A percentile compares a stretch with the other conserved stretches of the same genome.
Conservation (phyloP, 2,113 vertebrate species). For the Macaca fascicularis region T2T-MFA8v1.1 NC_088378.1:91547501-91548000, state of each 20-base stretch:
- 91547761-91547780: neutral
- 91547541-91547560: neutral
- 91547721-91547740: conserved; percentile 35
- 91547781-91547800: neutral
- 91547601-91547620: neutral
- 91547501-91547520: neutral
- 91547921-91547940: neutral
- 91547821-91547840: neutral
- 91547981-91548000: neutral
- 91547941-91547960: neutral
- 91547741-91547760: neutral
- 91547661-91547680: neutral
- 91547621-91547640: neutral
- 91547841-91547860: neutral
- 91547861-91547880: neutral
- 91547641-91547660: neutral
- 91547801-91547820: neutral
- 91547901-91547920: neutral
- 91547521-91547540: neutral
- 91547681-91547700: conserved; percentile 14
- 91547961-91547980: neutral
- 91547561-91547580: neutral
- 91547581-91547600: conserved; percentile 7
- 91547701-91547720: neutral
- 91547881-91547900: neutral